These are phyloP conservation scores for Zaprionus camerounensis DNA, from an alignment of 1,140 invertebrate species.

Conservation along the genomic window DNA sequence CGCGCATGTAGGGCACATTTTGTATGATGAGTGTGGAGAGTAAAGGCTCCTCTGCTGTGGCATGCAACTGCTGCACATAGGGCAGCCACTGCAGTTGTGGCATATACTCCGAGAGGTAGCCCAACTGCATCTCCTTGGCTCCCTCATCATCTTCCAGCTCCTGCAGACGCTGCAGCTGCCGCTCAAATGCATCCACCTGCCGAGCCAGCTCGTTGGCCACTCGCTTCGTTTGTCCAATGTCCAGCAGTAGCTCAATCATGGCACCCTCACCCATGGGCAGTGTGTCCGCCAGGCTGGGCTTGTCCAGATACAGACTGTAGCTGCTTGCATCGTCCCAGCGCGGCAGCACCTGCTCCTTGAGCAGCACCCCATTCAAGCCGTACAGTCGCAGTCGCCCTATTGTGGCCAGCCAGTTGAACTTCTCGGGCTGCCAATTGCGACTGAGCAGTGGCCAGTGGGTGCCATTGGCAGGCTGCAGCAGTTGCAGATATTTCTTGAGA, in stretches of 20 bases:
- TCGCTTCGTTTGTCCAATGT: slow-evolving; percentile 77
- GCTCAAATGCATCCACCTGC: slow-evolving; percentile 64
- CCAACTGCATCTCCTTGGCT: slow-evolving; percentile 71
- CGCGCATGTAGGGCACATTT: slow-evolving; percentile 71
- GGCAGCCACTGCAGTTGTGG: slow-evolving; percentile 68
- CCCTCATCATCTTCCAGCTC: slow-evolving; percentile 77
- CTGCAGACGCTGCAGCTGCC: slow-evolving; percentile 70
- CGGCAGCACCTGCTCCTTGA: slow-evolving; percentile 71
- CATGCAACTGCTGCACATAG: slow-evolving; percentile 57
- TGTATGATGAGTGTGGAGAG: slow-evolving; percentile 72
- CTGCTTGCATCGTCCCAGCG: slow-evolving; percentile 72
- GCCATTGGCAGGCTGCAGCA: slow-evolving; percentile 56
- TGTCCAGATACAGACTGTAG: slow-evolving; percentile 75
- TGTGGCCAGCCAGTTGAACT: slow-evolving; percentile 70
- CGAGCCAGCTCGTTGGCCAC: slow-evolving; percentile 72
- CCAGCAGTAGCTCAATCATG: slow-evolving; percentile 74
- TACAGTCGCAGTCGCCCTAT: slow-evolving; percentile 67
- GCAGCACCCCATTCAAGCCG: slow-evolving; percentile 72
- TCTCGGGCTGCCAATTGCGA: slow-evolving; percentile 63
- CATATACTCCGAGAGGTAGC: slow-evolving; percentile 70
- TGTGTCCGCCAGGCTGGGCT: slow-evolving; percentile 67
- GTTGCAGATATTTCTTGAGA: slow-evolving; percentile 75
- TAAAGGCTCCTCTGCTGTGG: slow-evolving; percentile 7
- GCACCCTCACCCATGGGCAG: slow-evolving; percentile 74
- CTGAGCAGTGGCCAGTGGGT: slow-evolving; percentile 66